Percentiles rank a stretch among this genome's conserved stretches.
Conservation (phyloP, 2,888 invertebrate species). For the Chouioia cunea region DNA sequence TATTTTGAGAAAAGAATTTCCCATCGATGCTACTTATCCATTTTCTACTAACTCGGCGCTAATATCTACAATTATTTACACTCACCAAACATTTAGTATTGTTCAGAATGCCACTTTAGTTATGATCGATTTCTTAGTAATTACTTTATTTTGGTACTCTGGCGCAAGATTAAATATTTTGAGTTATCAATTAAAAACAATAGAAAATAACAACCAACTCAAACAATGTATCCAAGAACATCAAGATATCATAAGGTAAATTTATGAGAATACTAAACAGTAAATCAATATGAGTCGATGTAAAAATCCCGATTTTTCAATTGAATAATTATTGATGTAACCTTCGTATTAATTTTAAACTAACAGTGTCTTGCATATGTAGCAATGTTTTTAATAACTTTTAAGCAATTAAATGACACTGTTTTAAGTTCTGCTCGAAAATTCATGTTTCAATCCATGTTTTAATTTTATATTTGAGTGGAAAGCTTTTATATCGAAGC, state of each 20-base stretch:
- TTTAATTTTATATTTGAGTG: too few relatives aligned
- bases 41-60: conserved; percentile 17
- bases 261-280: neutral
- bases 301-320: too few relatives aligned
- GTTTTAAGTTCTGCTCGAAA: too few relatives aligned
- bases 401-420: too few relatives aligned
- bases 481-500: too few relatives aligned
- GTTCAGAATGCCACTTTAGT: conserved; percentile 27
- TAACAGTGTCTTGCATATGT: too few relatives aligned
- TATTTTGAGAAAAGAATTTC: conserved; percentile 15
- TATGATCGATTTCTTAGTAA: conserved; percentile 35
- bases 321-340: too few relatives aligned
- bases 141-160: conserved; percentile 36
- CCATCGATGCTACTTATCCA: conserved; percentile 23
- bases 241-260: conserved; percentile 23
- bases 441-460: too few relatives aligned
- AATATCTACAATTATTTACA: conserved; percentile 11
- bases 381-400: too few relatives aligned
- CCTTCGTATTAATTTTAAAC: too few relatives aligned
- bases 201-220: conserved; percentile 22
- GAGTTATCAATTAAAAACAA: conserved; percentile 4
- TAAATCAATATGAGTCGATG: too few relatives aligned
- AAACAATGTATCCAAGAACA: conserved; percentile 24
- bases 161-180: conserved; percentile 38
- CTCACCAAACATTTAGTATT: conserved; percentile 30